phyloP scores from a whole-genome alignment of 2,113 vertebrate species.

The Gallinago undulata region DNA sequence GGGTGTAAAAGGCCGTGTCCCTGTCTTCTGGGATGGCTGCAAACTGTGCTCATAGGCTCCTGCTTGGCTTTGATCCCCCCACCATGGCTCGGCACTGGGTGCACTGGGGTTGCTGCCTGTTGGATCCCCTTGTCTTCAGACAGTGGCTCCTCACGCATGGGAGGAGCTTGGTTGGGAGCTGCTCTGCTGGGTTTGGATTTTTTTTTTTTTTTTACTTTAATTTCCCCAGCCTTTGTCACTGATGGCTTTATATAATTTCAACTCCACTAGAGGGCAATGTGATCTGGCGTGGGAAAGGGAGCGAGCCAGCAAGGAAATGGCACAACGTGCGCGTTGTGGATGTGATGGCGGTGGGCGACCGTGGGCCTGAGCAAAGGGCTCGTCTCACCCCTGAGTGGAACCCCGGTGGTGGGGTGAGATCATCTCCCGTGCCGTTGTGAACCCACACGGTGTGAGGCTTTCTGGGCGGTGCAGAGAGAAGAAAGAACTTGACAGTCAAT shows the following conservation, averaged over 20 bases:
- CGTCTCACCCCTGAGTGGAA: accelerated
- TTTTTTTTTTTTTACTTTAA: not conserved
- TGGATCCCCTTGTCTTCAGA: not conserved
- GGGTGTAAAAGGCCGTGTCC: not conserved
- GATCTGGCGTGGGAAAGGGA: not conserved
- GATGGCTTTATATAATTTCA: not conserved
- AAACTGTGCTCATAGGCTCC: accelerated
- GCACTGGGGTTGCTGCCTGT: not conserved
- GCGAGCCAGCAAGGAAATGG: accelerated
- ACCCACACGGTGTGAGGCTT: accelerated
- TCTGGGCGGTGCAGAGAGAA: not conserved
- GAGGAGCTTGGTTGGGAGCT: not conserved
- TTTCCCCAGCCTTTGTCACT: not conserved
- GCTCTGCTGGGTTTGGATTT: not conserved
- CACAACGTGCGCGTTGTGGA: accelerated
- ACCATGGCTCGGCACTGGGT: accelerated
- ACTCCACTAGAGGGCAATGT: conserved; percentile 52
- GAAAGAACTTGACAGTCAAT: not conserved
- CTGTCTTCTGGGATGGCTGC: not conserved
- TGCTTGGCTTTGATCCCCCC: not conserved
- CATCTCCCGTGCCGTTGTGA: not conserved
- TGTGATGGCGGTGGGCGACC: accelerated
- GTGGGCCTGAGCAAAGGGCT: not conserved
- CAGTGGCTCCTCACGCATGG: accelerated
- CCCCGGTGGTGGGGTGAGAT: not conserved